These are phyloP conservation scores for Xenopus petersii DNA, from an alignment of 2,797 vertebrate genomes.

Conservation along the genomic window DNA sequence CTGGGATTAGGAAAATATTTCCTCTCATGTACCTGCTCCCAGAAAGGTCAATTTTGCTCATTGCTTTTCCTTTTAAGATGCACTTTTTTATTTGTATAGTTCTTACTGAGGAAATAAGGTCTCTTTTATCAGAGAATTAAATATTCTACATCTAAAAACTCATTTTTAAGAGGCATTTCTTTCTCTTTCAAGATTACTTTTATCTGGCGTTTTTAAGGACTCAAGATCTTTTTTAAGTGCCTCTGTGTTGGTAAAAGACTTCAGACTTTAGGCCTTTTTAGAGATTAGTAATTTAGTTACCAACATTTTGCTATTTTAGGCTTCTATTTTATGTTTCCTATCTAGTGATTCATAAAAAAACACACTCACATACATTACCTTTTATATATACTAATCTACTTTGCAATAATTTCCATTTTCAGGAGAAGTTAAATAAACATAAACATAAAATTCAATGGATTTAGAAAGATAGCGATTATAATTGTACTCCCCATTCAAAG, in stretches of 20 bases:
- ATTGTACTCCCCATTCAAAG: slow-evolving; percentile 51
- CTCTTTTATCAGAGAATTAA: slow-evolving; percentile 78
- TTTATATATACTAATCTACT: slow-evolving; percentile 67
- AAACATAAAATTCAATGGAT: slow-evolving; percentile 63
- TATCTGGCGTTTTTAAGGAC: slow-evolving; percentile 61
- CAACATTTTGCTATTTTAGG: slow-evolving; percentile 60
- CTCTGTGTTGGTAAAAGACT: slow-evolving; percentile 42
- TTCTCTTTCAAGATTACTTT: slow-evolving; percentile 72
- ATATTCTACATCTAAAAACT: slow-evolving; percentile 74
- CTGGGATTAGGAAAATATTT: slow-evolving; percentile 85
- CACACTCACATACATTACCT: slow-evolving; percentile 55
- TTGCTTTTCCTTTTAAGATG: slow-evolving; percentile 79
- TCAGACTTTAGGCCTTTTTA: slow-evolving; percentile 46
- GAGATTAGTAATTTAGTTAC: slow-evolving; percentile 53
- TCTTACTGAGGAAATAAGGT: slow-evolving; percentile 64
- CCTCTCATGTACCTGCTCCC: slow-evolving; percentile 83
- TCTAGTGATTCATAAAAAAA: slow-evolving; percentile 57
- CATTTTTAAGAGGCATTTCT: slow-evolving; percentile 67
- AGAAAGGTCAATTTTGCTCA: slow-evolving; percentile 87
- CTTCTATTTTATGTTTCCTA: slow-evolving; percentile 58
- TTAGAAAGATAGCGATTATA: slow-evolving; percentile 59
- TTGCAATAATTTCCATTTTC: slow-evolving; percentile 64
- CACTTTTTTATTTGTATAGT: slow-evolving; percentile 66
- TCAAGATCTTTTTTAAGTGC: slow-evolving; percentile 49
- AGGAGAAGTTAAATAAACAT: slow-evolving; percentile 63